Percentiles rank a stretch among this genome's conserved stretches.
These are phyloP conservation scores for Ptychochromis oligacanthus DNA, from an alignment of 2,113 vertebrate genomes.

Conservation along the genomic window DNA sequence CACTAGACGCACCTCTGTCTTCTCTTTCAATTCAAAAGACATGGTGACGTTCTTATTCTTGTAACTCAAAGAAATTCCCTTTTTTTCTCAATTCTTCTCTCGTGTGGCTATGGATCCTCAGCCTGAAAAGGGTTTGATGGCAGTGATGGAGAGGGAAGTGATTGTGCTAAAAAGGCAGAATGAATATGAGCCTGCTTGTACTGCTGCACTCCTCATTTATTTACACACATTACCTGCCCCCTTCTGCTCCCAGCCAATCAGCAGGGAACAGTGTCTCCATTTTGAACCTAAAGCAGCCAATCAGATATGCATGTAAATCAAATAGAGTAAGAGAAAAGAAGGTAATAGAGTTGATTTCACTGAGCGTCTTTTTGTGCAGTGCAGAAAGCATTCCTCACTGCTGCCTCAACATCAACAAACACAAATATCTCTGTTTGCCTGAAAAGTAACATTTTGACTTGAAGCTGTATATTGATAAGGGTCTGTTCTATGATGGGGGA, in stretches of 20 bases:
- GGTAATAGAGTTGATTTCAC: neutral
- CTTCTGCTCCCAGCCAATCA: slow-evolving; percentile 60
- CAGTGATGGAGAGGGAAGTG: neutral
- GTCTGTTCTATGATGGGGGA: too few species aligned
- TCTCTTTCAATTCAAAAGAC: slow-evolving; percentile 86
- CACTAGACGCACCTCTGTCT: slow-evolving; percentile 86
- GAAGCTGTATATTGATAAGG: neutral
- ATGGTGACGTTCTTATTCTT: slow-evolving; percentile 59
- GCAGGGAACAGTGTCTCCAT: slow-evolving; percentile 3
- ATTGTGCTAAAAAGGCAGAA: neutral
- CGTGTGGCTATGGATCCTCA: neutral
- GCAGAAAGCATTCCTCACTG: neutral
- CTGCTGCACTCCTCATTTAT: slow-evolving; percentile 65
- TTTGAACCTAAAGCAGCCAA: slow-evolving; percentile 49
- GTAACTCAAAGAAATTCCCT: neutral
- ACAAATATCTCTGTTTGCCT: neutral
- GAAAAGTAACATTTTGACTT: neutral
- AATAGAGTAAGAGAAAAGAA: neutral
- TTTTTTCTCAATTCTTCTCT: neutral
- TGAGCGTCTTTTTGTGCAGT: neutral
- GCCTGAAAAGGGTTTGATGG: neutral
- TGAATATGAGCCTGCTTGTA: slow-evolving; percentile 36
- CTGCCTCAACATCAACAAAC: neutral
- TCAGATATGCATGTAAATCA: slow-evolving; percentile 42
- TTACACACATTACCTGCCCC: slow-evolving; percentile 36